Base-by-base conservation (phyloP, 2,797 vertebrate species). In the Helicolenus hilgendorfi region DNA sequence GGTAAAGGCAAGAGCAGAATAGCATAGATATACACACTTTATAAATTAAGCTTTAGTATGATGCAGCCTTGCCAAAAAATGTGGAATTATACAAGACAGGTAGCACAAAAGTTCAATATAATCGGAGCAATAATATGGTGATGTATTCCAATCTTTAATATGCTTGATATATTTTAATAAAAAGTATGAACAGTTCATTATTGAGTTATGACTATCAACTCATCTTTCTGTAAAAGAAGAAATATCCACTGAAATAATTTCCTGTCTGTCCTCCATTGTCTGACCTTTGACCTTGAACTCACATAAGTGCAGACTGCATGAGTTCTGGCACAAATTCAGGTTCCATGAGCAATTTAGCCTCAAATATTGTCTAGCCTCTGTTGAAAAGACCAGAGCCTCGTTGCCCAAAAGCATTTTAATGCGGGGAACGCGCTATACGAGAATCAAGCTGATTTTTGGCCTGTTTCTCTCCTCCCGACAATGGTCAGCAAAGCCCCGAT, bases 241-340 rank as follows among this genome's bases (percentile, higher is more conserved):
- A 62, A 56, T 79, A 9, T 31, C n/a, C 4, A 14, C 60, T 27
- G 53, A 77, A 86, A 72, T 86, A 64, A 94, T 87, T 89, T 92
- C 85, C 90, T 83, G 29, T 85, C 33, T 55, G 18, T 4, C 27
- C 36, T 27, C 7, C 2, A 11, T 13, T 11, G 24, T 79, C 62
- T 92, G 83, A 87, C 73, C 79, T 89, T 81, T 77, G 82, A 92
- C 83, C 77, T 77, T 82, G 5, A 35, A 59, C 29, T 59, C 35
- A 79, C 29, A 70, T 4, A 62, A 29, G 26, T 53, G 14, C 36
- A 7, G 20, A 15, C 3, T 59, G n/a, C 31, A 3, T 7, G 8
- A 71, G 33, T 78, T 11, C 41, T 31, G 58, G 5, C 36, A 24
- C 29, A 5, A 65, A 72, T 65, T 74, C 72, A 62, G 33, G 1